Evolutionary conservation across 2,113 vertebrate genomes (phyloP).

Genomic region (Sebastes fasciatus): DNA sequence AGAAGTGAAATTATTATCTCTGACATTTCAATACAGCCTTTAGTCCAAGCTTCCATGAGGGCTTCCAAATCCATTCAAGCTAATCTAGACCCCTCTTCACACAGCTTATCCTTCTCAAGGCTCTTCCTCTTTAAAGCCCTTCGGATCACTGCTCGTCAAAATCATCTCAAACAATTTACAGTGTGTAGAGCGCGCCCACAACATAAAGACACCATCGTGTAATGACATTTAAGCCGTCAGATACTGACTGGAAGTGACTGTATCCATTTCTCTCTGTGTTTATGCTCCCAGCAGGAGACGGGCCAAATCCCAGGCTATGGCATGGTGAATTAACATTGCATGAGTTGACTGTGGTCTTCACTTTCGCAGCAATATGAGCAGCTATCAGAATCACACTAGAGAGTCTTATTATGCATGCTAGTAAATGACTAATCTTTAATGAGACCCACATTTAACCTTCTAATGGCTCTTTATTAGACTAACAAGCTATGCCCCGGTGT

Average conservation of each 20-base stretch:
- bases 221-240: conserved; percentile 72
- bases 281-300: conserved; percentile 67
- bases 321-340: conserved; percentile 64
- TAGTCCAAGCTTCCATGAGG: conserved; percentile 58
- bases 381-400: conserved; percentile 73
- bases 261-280: conserved; percentile 65
- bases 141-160: conserved; percentile 66
- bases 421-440: conserved; percentile 82
- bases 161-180: conserved; percentile 74
- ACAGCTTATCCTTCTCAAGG: conserved; percentile 68
- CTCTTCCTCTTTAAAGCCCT: conserved; percentile 66
- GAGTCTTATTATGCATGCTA: conserved; percentile 75
- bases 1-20: conserved; percentile 72
- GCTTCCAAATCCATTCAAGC: conserved; percentile 70
- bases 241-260: conserved; percentile 62
- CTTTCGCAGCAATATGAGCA: conserved; percentile 66
- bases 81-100: conserved; percentile 70
- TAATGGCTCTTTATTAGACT: conserved; percentile 81
- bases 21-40: conserved; percentile 77
- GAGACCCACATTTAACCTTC: conserved; percentile 81
- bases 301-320: conserved; percentile 56
- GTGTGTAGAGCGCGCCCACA: conserved; percentile 43
- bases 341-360: conserved; percentile 59
- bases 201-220: conserved; percentile 67
- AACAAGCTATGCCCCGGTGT: conserved; percentile 73